Base-by-base conservation (phyloP, 2,888 invertebrate genomes). In the Drosophila histrio region DNA sequence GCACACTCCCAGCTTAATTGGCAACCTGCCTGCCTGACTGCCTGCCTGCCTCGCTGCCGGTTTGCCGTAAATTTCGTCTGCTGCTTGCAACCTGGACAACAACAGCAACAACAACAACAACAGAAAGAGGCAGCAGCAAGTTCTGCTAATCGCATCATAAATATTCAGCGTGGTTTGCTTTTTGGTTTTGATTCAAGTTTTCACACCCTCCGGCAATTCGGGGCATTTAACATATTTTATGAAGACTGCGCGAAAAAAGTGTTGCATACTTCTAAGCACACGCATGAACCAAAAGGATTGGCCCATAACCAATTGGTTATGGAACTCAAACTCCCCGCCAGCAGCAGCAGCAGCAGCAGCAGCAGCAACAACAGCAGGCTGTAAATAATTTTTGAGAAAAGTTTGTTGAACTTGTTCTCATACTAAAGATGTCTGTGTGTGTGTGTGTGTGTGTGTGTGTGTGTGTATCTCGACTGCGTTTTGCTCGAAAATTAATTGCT, bases 141-240 rank as follows among this genome's bases (percentile, higher is more conserved):
- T 59, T 73, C 60, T 79, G 85, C 87, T 84, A 85, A 85, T 87
- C 84, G 88, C 70, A 87, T 83, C 86, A 86, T 85, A 85, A 85
- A 85, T 87, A 85, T 85, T 87, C 84, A 86, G 86, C 77, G 79
- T 80, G 85, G 26, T 79, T 77, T 63, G 77, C 69, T 57, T 49
- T 50, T 32, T 53, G 76, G 56, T 79, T 73, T 74, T 86, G 87
- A 88, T 86, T 79, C 88, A 70, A 79, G 79, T 79, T 87, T 82
- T 88, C 79, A 88, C 88, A 88, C 86, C 86, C 88, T 65, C 59
- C 67, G 72, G 87, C 88, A 39, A 64, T 77, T 63, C 60, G 77
- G 88, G 84, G 57, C 79, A 84, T 85, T 88, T 86, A 80, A 87
- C 85, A 87, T 85, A 80, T 80, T 82, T 87, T 82, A 87, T 85